Percentiles rank a stretch among this genome's conserved stretches.
Conservation (phyloP, 1,140 invertebrate species). For the Daktulosphaira vitifoliae region DNA sequence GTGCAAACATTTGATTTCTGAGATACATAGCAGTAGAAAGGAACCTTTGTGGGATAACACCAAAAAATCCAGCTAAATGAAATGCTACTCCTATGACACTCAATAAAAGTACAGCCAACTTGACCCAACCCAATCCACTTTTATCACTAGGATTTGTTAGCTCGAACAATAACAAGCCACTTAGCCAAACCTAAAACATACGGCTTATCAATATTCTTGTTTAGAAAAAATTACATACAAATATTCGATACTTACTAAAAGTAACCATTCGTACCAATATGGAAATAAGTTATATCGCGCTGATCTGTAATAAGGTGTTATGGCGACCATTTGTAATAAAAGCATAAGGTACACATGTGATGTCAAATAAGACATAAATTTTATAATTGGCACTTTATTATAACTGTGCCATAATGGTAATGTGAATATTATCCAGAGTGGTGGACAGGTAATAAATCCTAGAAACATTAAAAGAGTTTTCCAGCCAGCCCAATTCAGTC, state of each 20-base stretch:
- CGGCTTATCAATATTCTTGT: neutral
- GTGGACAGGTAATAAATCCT: constrained; percentile 83
- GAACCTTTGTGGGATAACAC: constrained; percentile 56
- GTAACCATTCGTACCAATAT: constrained; percentile 78
- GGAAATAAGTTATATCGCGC: constrained; percentile 62
- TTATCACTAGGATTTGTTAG: constrained; percentile 94
- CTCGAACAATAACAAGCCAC: constrained; percentile 89
- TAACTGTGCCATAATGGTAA: constrained; percentile 90
- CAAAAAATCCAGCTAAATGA: constrained; percentile 61
- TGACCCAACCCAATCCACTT: constrained; percentile 86
- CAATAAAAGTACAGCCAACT: constrained; percentile 82
- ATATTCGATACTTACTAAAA: constrained; percentile 54
- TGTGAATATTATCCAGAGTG: constrained; percentile 93
- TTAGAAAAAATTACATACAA: neutral
- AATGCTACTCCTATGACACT: constrained; percentile 84
- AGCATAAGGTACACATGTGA: constrained; percentile 96
- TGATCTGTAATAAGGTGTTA: constrained; percentile 77
- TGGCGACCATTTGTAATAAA: constrained; percentile 80
- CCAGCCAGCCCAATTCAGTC: constrained; percentile 90
- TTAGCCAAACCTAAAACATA: constrained; percentile 70
- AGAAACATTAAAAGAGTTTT: constrained; percentile 87
- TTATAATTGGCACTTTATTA: constrained; percentile 94
- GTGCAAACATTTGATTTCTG: constrained; percentile 90
- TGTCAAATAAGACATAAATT: constrained; percentile 98
- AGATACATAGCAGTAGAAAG: constrained; percentile 81